Conservation (phyloP, 2,888 invertebrate genomes). For the Drosophila eohydei region DNA sequence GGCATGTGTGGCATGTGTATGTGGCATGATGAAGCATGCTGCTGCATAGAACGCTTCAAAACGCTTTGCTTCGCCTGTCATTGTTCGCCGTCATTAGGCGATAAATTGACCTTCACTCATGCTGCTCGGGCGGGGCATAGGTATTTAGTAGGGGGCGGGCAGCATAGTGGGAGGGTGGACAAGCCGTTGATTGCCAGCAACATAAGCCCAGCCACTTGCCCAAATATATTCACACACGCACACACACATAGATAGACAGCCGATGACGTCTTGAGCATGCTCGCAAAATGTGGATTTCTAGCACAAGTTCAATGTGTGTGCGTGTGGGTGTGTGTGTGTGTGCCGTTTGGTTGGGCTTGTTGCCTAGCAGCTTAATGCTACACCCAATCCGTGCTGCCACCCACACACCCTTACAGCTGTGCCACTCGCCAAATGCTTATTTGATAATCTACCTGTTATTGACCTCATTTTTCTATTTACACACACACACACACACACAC, state of each 20-base stretch:
- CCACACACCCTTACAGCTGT: not conserved
- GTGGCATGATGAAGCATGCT: slow-evolving; percentile 29
- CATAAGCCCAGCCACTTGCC: slow-evolving; percentile 56
- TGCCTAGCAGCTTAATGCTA: slow-evolving; percentile 10
- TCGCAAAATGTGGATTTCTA: slow-evolving; percentile 48
- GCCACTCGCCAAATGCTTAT: slow-evolving; percentile 69
- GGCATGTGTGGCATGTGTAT: slow-evolving; percentile 14
- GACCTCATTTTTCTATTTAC: slow-evolving; percentile 74
- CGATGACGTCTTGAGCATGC: slow-evolving; percentile 59
- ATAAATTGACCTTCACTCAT: slow-evolving; percentile 78
- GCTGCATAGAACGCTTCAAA: slow-evolving; percentile 11
- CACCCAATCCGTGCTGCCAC: slow-evolving; percentile 22
- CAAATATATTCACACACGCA: slow-evolving; percentile 32
- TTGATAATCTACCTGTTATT: slow-evolving; percentile 81
- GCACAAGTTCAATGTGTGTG: slow-evolving; percentile 46
- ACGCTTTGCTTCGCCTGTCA: slow-evolving; percentile 41
- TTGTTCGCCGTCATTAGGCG: slow-evolving; percentile 74
- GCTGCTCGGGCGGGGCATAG: slow-evolving; percentile 22
- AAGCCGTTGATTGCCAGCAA: slow-evolving; percentile 68
- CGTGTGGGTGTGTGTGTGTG: slow-evolving; percentile 12
- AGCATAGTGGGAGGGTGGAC: not conserved
- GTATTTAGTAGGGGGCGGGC: not conserved
- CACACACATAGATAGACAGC: slow-evolving; percentile 13
- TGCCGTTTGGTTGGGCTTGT: slow-evolving; percentile 11
- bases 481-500: slow-evolving; percentile 16